Conservation (phyloP, 2,888 invertebrate species). For the Trichogramma dendrolimi region DNA sequence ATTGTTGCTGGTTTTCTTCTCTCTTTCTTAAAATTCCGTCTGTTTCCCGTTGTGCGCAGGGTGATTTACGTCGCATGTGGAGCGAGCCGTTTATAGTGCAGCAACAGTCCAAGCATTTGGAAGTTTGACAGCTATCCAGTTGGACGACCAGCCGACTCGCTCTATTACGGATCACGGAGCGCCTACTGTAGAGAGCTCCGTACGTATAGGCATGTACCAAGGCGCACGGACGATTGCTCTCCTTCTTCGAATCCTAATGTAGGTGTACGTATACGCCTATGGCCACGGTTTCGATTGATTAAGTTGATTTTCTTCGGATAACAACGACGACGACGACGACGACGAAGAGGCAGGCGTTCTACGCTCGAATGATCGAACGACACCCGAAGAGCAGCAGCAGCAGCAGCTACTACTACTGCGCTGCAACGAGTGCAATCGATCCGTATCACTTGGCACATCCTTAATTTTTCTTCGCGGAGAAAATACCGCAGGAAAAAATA, state of each 20-base stretch:
- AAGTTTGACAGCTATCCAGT: constrained; percentile 62
- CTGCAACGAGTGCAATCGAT: too few species aligned
- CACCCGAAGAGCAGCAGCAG: too few species aligned
- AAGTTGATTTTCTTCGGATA: too few species aligned
- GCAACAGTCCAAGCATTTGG: constrained; percentile 74
- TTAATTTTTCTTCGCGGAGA: too few species aligned
- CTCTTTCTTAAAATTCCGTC: not conserved
- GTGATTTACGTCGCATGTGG: constrained; percentile 96
- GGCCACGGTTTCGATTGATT: too few species aligned
- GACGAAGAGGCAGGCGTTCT: too few species aligned
- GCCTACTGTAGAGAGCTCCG: constrained; percentile 9
- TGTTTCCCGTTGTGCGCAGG: constrained; percentile 57
- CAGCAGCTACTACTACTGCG: too few species aligned
- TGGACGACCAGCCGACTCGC: constrained; percentile 4
- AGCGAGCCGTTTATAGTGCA: constrained; percentile 89
- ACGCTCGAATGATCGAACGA: too few species aligned
- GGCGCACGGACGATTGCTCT: constrained; percentile 8
- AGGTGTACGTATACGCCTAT: too few species aligned
- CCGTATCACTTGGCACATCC: too few species aligned
- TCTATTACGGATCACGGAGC: constrained; percentile 12
- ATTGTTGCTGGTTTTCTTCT: not conserved
- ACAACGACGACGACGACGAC: too few species aligned
- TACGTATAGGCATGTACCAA: not conserved
- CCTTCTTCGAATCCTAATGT: not conserved
- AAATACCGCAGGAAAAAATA: too few species aligned